phyloP scores from a whole-genome alignment of 2,797 vertebrate species.

The Cyclopterus lumpus region DNA sequence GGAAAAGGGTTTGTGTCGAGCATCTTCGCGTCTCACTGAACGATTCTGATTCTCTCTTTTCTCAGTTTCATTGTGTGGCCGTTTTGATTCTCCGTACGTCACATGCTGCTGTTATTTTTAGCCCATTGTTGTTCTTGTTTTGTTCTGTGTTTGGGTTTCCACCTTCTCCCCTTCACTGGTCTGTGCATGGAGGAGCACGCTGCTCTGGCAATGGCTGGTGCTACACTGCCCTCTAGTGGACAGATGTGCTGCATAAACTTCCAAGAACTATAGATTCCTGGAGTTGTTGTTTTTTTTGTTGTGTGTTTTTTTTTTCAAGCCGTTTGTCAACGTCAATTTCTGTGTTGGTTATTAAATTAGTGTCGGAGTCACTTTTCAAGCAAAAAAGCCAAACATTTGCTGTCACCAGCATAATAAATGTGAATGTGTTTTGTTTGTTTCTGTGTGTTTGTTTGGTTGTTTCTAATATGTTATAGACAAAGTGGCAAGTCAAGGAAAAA shows the following conservation, averaged over 20 bases:
- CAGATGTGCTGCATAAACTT: slow-evolving; percentile 44
- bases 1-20: not conserved
- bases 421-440: no score
- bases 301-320: not conserved
- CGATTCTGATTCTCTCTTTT: not conserved
- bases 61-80: not conserved
- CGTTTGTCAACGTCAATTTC: not conserved
- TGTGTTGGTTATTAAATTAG: not conserved
- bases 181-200: slow-evolving; percentile 29
- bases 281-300: no score
- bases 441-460: no score
- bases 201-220: slow-evolving; percentile 36
- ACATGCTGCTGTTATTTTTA: slow-evolving; percentile 45
- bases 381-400: not conserved
- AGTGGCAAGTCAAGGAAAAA: no score
- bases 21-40: not conserved
- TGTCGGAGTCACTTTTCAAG: not conserved
- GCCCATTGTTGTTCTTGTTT: slow-evolving; percentile 28
- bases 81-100: slow-evolving; percentile 9
- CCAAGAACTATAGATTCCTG: slow-evolving; percentile 20
- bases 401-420: not conserved
- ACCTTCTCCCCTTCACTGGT: slow-evolving; percentile 31
- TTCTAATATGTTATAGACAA: no score
- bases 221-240: slow-evolving; percentile 80
- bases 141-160: slow-evolving; percentile 50